Percentiles rank a stretch among this genome's conserved stretches.
Evolutionary conservation across 2,113 vertebrate species (phyloP).

Genomic region (Rhinolophus ferrumequinum): DNA sequence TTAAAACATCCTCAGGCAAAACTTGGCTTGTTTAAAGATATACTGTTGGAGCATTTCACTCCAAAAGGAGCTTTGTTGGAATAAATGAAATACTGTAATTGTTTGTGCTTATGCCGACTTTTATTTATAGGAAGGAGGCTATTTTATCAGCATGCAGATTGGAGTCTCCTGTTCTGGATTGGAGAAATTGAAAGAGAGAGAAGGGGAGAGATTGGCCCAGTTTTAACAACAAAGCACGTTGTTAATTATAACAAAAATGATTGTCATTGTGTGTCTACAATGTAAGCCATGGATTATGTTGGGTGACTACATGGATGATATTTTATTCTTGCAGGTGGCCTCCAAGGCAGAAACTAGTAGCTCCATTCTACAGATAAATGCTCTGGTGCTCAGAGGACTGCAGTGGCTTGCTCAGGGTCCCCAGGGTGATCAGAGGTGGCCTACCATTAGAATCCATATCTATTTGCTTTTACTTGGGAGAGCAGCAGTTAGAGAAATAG

Average conservation of each 20-base stretch:
- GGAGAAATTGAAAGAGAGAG: slow-evolving; percentile 21
- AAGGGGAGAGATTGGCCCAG: not conserved
- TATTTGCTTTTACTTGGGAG: slow-evolving; percentile 6
- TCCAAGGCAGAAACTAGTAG: not conserved
- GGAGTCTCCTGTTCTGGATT: not conserved
- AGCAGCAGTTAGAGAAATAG: not conserved
- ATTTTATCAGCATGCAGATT: not conserved
- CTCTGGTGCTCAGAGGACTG: not conserved
- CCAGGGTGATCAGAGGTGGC: not conserved
- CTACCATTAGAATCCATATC: slow-evolving; percentile 16
- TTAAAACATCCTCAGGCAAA: slow-evolving; percentile 33
- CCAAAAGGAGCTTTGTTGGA: not conserved
- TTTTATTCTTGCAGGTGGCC: not conserved
- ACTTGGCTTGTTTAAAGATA: no score
- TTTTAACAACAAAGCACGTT: slow-evolving; percentile 8
- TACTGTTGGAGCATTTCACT: slow-evolving; percentile 37
- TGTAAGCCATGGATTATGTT: not conserved
- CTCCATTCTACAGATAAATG: not conserved
- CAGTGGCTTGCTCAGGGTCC: not conserved
- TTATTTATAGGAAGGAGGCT: slow-evolving; percentile 22
- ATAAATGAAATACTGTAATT: slow-evolving; percentile 36
- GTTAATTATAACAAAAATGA: slow-evolving; percentile 11
- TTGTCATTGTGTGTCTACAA: not conserved
- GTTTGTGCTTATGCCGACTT: slow-evolving; percentile 35
- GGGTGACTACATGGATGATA: not conserved